phyloP scores from a whole-genome alignment of 1,140 invertebrate species.

The Ctenoplectra terminalis region DNA sequence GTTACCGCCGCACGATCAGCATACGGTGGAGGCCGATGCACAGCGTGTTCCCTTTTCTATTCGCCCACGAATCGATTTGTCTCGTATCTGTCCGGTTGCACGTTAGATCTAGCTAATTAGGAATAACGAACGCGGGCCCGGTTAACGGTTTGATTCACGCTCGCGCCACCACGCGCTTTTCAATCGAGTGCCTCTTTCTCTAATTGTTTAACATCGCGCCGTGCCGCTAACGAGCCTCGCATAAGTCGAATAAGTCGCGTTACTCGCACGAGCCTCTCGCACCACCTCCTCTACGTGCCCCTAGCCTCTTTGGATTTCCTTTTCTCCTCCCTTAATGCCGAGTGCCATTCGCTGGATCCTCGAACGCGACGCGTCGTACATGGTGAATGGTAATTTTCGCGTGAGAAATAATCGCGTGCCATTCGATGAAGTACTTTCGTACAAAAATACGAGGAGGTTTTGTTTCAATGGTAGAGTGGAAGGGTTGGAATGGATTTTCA shows the following conservation, averaged over 20 bases:
- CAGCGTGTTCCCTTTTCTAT: conserved; percentile 19
- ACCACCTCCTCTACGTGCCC: neutral
- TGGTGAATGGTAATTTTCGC: neutral
- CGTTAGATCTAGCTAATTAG: conserved; percentile 74
- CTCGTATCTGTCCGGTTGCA: conserved; percentile 47
- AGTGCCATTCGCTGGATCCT: conserved; percentile 4
- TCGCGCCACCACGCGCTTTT: conserved; percentile 68
- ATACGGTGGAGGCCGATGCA: neutral
- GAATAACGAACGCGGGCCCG: conserved; percentile 61
- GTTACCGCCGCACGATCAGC: conserved; percentile 9
- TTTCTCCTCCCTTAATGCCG: neutral
- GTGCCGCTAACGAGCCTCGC: conserved; percentile 55
- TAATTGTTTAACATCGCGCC: conserved; percentile 56
- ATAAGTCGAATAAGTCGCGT: conserved; percentile 44
- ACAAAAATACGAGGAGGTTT: too few species aligned
- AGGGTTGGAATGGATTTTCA: neutral
- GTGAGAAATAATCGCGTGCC: conserved; percentile 1
- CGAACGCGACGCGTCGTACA: neutral
- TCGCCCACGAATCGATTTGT: conserved; percentile 41
- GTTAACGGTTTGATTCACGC: conserved; percentile 71
- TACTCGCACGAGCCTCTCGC: conserved; percentile 17
- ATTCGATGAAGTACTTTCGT: neutral
- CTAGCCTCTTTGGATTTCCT: neutral
- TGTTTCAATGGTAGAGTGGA: neutral
- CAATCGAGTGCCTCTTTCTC: conserved; percentile 49